Evolutionary conservation across 2,797 vertebrate species (phyloP), one percentile per base, ranked within the genome.

Genomic region (Lepus oiostolus): DNA sequence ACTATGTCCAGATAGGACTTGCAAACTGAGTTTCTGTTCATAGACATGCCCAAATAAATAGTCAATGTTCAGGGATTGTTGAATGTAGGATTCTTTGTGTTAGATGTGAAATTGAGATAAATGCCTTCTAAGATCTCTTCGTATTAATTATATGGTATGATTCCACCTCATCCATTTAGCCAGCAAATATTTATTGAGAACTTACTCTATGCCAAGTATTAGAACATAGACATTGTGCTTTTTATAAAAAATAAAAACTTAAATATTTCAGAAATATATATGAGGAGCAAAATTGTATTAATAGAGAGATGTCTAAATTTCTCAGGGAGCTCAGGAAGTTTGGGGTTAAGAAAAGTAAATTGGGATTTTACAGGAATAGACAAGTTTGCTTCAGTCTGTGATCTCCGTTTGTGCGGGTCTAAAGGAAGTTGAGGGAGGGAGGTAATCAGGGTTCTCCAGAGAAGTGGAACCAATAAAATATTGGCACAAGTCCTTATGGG

Each of bases 141-240:
- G 47, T 93, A 11, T 85, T 85, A 68, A 58, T 77, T n/a, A 74
- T 30, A 76, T 13, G 38, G 10, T 93, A 21, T 32, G 32, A 88
- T 54, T 76, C 30, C 28, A 54, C n/a, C 50, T 93, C 21, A 82
- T 62, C 7, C 4, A 83, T 38, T 65, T 7, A 63, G 60, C 16
- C 63, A 62, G 14, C 47, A 60, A 68, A 83, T 72, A 47, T 86
- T 79, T 95, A 82, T 35, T 79, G 72, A 79, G 19, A 67, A 74
- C 10, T 12, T 58, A n/a, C 8, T 71, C 47, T 13, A 21, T 30
- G 13, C 9, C 4, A 42, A 11, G 38, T 14, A 42, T 21, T 63
- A 7, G 52, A 88, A 93, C 42, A 71, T 14, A 38, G 68, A 52
- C 58, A 50, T 63, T 58, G 14, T 58, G 50, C 88, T 74, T 58